A percentile compares a stretch with the other conserved stretches of the same genome.
Conservation (phyloP, 2,797 vertebrate genomes). For the Tamandua tetradactyla region DNA sequence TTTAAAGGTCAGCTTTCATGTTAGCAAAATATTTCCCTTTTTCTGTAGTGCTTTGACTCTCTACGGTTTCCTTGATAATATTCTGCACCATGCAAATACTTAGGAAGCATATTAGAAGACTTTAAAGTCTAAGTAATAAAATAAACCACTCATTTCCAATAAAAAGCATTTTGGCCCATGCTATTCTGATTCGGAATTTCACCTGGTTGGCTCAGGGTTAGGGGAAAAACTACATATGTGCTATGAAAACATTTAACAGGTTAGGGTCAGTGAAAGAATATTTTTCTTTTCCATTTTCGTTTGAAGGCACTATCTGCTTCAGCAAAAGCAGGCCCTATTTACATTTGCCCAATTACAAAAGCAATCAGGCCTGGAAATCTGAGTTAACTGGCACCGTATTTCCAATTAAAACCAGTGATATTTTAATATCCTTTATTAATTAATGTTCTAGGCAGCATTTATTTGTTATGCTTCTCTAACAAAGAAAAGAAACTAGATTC, state of each 20-base stretch:
- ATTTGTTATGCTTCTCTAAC: not conserved
- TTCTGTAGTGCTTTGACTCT: slow-evolving; percentile 26
- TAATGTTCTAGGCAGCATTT: not conserved
- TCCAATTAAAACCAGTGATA: not conserved
- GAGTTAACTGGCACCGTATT: not conserved
- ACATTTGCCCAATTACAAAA: slow-evolving; percentile 3
- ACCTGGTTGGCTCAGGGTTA: not conserved
- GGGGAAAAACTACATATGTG: not conserved
- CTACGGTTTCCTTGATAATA: slow-evolving; percentile 38
- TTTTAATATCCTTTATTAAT: slow-evolving; percentile 21
- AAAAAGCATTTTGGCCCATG: not conserved
- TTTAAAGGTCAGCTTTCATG: slow-evolving; percentile 14
- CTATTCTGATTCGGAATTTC: slow-evolving; percentile 14
- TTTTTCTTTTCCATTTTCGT: slow-evolving; percentile 54
- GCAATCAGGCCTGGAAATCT: not conserved
- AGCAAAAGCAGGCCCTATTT: not conserved
- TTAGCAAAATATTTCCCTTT: slow-evolving; percentile 37
- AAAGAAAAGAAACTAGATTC: not conserved
- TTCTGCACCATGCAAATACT: slow-evolving; percentile 4
- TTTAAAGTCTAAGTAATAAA: slow-evolving; percentile 49
- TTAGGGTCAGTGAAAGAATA: not conserved
- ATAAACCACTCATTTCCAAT: slow-evolving; percentile 51
- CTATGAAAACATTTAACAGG: slow-evolving; percentile 47
- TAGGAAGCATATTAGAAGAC: slow-evolving; percentile 4
- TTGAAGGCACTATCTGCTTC: slow-evolving; percentile 9